A percentile compares a stretch with the other conserved stretches of the same genome.
These are phyloP conservation scores for Chelonoidis abingdonii DNA, from an alignment of 2,113 vertebrate genomes.

Conservation along the genomic window DNA sequence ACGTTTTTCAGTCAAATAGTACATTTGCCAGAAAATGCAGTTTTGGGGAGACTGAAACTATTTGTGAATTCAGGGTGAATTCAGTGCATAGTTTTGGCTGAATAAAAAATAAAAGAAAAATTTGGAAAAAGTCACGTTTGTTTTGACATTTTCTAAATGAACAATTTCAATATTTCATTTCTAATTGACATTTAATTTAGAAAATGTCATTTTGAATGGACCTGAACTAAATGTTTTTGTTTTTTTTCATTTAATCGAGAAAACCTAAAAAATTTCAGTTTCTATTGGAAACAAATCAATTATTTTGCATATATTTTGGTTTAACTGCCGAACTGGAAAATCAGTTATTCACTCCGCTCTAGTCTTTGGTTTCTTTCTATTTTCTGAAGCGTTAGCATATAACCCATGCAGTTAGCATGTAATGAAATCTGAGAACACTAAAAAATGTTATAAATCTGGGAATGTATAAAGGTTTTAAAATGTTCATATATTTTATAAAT, in stretches of 20 bases:
- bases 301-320: neutral
- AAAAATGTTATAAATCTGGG: neutral
- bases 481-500: conserved; percentile 65
- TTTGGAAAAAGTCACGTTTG: neutral
- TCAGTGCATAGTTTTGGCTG: neutral
- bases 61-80: neutral
- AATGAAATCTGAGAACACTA: neutral
- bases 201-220: neutral
- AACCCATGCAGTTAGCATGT: neutral
- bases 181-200: neutral
- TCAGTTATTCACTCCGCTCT: neutral
- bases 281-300: neutral
- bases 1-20: neutral
- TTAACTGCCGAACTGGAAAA: neutral
- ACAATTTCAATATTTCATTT: neutral
- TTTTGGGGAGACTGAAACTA: neutral
- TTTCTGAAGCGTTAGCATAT: neutral
- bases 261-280: neutral
- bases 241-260: neutral
- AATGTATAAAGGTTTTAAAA: conserved; percentile 53
- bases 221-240: neutral
- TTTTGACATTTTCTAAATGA: neutral
- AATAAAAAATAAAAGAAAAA: neutral
- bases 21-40: neutral
- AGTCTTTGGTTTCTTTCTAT: neutral